Base-by-base conservation (phyloP, 2,888 invertebrate genomes). In the Agrypnus murinus region DNA sequence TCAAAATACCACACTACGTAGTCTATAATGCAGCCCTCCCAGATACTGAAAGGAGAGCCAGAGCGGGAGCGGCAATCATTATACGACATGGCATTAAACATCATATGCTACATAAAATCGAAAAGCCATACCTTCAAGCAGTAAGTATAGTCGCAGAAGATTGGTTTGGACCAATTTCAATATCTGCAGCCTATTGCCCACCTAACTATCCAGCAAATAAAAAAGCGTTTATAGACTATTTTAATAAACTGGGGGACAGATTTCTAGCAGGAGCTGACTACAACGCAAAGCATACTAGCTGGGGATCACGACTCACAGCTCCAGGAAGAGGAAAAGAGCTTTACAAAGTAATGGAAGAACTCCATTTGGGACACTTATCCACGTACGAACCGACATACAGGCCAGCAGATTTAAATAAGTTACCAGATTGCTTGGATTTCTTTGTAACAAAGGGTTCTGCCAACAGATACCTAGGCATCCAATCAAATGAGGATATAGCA, bases 11-110 rank as follows among this genome's bases (percentile, higher is more conserved):
- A 7, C 9, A n/a, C 12, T 34, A 57, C 19, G 1, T 57, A 57
- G 36, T 57, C 57, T 57, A 57, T 36, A 34, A 32, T 57, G 57
- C 34, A 57, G 57, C 57, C 57, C 34, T n/a, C n/a, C n/a, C n/a
- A n/a, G n/a, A n/a, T n/a, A n/a, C n/a, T n/a, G n/a, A n/a, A n/a
- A n/a, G n/a, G n/a, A n/a, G n/a, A n/a, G n/a, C n/a, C n/a, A n/a
- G n/a, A n/a, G n/a, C n/a, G n/a, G n/a, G n/a, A n/a, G n/a, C n/a
- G n/a, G n/a, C n/a, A n/a, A 15, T 57, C 19, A 57, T 57, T 19
- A 57, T 57, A 34, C 6, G 55, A 34, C 4, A 55, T 5, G 25
- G 32, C 12, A 55, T 55, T 3, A 55, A 32, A 15, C 55, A 55
- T 14, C 57, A 57, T 17, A 8, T 57, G 36, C 7, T 57, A 5